Evolutionary conservation across 2,888 invertebrate genomes (phyloP).

Genomic region (Monochamus alternatus): DNA sequence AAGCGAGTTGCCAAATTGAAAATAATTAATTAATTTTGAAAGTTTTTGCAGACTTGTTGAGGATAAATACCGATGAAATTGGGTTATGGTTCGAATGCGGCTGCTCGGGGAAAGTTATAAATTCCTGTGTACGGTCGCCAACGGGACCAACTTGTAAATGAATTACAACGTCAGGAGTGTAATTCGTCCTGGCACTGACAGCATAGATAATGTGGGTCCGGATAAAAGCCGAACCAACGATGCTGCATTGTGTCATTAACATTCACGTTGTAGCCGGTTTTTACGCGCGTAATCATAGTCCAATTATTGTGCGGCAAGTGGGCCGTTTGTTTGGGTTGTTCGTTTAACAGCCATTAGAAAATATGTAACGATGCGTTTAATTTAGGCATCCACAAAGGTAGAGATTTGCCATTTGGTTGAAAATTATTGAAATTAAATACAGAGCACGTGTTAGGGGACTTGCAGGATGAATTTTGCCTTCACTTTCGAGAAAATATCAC

Average conservation of each 20-base stretch:
- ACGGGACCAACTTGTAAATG: conserved; percentile 57
- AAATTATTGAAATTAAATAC: too few relatives aligned
- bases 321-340: conserved; percentile 14
- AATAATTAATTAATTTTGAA: conserved; percentile 43
- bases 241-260: conserved; percentile 40
- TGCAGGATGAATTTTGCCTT: too few relatives aligned
- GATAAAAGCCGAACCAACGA: conserved; percentile 37
- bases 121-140: conserved; percentile 48
- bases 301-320: conserved; percentile 31
- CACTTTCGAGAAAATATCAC: too few relatives aligned
- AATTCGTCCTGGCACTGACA: conserved; percentile 59
- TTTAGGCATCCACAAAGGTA: background rate
- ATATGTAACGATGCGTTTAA: background rate
- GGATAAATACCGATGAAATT: conserved; percentile 45
- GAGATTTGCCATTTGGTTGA: too few relatives aligned
- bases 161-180: conserved; percentile 59
- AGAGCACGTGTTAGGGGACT: too few relatives aligned
- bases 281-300: conserved; percentile 33
- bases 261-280: conserved; percentile 37
- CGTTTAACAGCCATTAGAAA: conserved; percentile 1
- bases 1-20: conserved; percentile 25
- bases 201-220: conserved; percentile 58
- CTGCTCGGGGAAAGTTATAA: conserved; percentile 52
- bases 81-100: conserved; percentile 43
- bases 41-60: conserved; percentile 45